A percentile compares a stretch with the other conserved stretches of the same genome.
phyloP scores from a whole-genome alignment of 2,888 invertebrate genomes.

The Luffia ferchaultella region DNA sequence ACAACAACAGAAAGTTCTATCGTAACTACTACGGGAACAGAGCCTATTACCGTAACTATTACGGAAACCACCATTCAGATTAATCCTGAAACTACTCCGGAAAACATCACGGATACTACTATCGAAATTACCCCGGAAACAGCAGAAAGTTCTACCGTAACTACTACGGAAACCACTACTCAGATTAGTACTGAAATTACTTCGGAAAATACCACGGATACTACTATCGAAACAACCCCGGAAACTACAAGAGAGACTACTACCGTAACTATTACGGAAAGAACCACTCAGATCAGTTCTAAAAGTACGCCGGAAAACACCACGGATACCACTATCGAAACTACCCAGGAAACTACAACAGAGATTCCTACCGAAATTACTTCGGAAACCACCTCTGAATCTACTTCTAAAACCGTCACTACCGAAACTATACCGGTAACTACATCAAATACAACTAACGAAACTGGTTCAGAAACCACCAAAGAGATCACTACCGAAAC shows the following conservation, averaged over 20 bases:
- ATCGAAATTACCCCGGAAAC: constrained; percentile 5
- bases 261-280: constrained; percentile 3
- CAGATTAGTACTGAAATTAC: background rate
- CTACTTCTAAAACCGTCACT: background rate
- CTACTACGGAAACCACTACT: constrained; percentile 3
- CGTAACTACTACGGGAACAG: constrained; percentile 5
- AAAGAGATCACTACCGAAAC: constrained; percentile 3
- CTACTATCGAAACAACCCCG: background rate
- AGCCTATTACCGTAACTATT: constrained; percentile 3
- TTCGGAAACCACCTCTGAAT: constrained; percentile 1
- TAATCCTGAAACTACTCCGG: background rate
- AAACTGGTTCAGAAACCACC: background rate
- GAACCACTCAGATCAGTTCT: constrained; percentile 2
- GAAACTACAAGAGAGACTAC: constrained; percentile 4
- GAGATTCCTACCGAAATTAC: constrained; percentile 7
- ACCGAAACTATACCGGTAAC: background rate
- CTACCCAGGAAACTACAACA: constrained; percentile 4
- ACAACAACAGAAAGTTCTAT: constrained; percentile 2
- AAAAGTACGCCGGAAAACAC: background rate
- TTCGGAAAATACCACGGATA: background rate
- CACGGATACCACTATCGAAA: background rate
- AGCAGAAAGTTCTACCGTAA: constrained; percentile 1
- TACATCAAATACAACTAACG: background rate
- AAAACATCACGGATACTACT: constrained; percentile 4
- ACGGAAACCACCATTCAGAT: constrained; percentile 2